phyloP scores from a whole-genome alignment of 2,888 invertebrate genomes.

The Gandaritis pyraliata region DNA sequence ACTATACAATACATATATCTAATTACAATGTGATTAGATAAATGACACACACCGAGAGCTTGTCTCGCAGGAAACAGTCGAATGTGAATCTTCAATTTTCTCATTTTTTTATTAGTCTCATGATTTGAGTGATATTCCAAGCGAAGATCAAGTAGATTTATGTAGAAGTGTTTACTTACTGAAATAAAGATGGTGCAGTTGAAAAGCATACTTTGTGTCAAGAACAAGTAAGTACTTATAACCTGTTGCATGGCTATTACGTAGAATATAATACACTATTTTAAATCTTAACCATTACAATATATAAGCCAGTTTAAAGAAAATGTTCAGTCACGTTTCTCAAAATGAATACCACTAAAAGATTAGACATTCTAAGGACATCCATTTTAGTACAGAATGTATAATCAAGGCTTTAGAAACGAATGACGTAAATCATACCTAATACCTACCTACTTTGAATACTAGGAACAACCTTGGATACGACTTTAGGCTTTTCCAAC shows the following conservation, averaged over 20 bases:
- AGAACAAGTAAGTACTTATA: slow-evolving; percentile 54
- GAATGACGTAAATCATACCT: slow-evolving; percentile 3
- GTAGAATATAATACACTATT: too few species aligned
- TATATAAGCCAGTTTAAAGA: slow-evolving; percentile 9
- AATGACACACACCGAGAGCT: slow-evolving; percentile 38
- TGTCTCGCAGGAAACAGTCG: slow-evolving; percentile 36
- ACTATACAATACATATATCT: slow-evolving; percentile 31
- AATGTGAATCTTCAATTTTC: slow-evolving; percentile 25
- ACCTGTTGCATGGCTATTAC: too few species aligned
- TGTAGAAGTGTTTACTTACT: slow-evolving; percentile 16
- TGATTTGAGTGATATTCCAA: slow-evolving; percentile 21
- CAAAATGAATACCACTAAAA: slow-evolving; percentile 5
- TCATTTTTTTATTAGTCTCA: slow-evolving; percentile 19
- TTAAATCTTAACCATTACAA: neutral
- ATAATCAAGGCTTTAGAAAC: slow-evolving; percentile 1
- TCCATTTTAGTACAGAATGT: neutral
- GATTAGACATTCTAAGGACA: neutral
- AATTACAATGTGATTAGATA: slow-evolving; percentile 60
- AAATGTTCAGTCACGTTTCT: slow-evolving; percentile 2
- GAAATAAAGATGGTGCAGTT: slow-evolving; percentile 54
- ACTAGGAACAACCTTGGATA: neutral
- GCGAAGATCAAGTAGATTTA: slow-evolving; percentile 8
- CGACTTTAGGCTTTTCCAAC: slow-evolving; percentile 1
- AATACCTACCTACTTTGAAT: neutral
- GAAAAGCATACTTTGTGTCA: slow-evolving; percentile 53